Base-by-base conservation (phyloP, 2,888 invertebrate genomes). In the Unio pictorum region DNA sequence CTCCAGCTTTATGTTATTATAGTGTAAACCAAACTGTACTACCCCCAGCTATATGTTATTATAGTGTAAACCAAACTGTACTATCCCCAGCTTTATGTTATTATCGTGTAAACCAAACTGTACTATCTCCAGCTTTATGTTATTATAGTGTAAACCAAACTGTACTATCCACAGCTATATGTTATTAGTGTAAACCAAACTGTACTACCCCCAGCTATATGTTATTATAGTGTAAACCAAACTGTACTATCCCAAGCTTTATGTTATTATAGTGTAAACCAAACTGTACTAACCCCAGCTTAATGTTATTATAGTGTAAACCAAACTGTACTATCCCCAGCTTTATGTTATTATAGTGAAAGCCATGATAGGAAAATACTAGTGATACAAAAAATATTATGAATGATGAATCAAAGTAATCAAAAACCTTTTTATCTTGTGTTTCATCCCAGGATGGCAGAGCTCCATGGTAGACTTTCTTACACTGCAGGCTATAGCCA, bases 391-490 rank as follows among this genome's bases (percentile, higher is more conserved):
- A 8, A 61, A 8, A 26, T 17, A 61, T 23, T 26, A 0, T 18
- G 34, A 17, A 28, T 15, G 62, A 26, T 23, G 8, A 3, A 28
- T n/a, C n/a, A n/a, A 61, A 11, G 3, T 61, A 20, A 61, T 3
- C 11, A n/a, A 61, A 26, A 61, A 23, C 26, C 58, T 58, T 58
- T 18, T 71, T 65, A 23, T 30, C 66, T 18, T 69, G 54, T 23
- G 63, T 60, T 64, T 71, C 67, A 28, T 74, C 66, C 73, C 75
- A 78, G 30, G 23, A 69, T 4, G 74, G 73, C 4, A 80, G 58
- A 20, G 69, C 57, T 5, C 76, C 75, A 66, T 80, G 80, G 56
- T 72, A 80, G 30, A 80, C 69, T 7, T 67, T 62, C 6, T 57
- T 62, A 67, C 76, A 74, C 15, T 67, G 57, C 1, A 80, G 74